Conservation (phyloP, 2,888 invertebrate species). For the Phortica magna region DNA sequence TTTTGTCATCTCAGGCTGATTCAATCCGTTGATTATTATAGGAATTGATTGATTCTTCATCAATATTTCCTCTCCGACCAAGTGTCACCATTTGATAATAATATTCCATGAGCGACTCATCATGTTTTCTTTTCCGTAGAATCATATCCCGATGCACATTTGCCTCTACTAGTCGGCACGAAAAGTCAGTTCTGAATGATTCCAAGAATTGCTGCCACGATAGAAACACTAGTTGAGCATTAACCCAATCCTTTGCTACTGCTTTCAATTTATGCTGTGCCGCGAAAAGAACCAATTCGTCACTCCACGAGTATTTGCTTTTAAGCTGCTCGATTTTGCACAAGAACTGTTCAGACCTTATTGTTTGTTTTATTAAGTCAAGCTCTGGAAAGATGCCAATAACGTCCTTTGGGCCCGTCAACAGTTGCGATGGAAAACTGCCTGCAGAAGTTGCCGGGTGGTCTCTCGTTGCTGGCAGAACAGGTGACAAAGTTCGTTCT, state of each 20-base stretch:
- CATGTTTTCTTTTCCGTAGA: constrained; percentile 32
- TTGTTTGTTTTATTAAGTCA: constrained; percentile 31
- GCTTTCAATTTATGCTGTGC: constrained; percentile 35
- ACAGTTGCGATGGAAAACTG: too few relatives aligned
- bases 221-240: constrained; percentile 33
- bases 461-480: too few relatives aligned
- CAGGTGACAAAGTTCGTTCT: too few relatives aligned
- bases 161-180: constrained; percentile 34
- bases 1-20: constrained; percentile 41
- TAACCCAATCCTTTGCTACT: constrained; percentile 31
- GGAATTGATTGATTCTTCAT: constrained; percentile 46
- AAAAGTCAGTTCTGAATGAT: constrained; percentile 33
- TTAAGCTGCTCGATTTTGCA: constrained; percentile 27
- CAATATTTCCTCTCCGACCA: constrained; percentile 41
- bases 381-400: constrained; percentile 37
- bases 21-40: constrained; percentile 47
- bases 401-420: too few relatives aligned
- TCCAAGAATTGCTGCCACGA: constrained; percentile 29
- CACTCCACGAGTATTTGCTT: constrained; percentile 23
- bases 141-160: constrained; percentile 41
- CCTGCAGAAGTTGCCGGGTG: too few relatives aligned
- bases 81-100: constrained; percentile 48
- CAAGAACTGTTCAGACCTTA: constrained; percentile 33
- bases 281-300: constrained; percentile 30
- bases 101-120: constrained; percentile 42